These are phyloP conservation scores for Melanostoma scalare DNA, from an alignment of 2,888 invertebrate genomes.

Conservation along the genomic window DNA sequence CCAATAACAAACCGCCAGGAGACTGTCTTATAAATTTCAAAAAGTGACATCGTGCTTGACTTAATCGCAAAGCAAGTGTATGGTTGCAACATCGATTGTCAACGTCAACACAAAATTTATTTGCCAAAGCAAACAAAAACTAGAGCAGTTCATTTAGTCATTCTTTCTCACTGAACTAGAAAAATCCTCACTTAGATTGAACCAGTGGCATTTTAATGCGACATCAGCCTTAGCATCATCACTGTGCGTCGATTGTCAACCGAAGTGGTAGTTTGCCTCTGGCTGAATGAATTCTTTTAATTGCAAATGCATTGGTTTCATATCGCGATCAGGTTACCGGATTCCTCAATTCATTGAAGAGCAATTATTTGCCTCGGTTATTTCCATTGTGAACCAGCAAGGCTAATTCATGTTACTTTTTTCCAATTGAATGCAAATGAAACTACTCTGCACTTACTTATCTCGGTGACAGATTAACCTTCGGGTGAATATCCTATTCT, in stretches of 20 bases:
- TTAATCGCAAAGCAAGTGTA: no score
- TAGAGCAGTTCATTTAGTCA: slow-evolving; percentile 38
- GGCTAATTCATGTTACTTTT: slow-evolving; percentile 44
- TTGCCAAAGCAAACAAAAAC: slow-evolving; percentile 3
- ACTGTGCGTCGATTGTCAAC: neutral
- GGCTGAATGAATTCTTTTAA: neutral
- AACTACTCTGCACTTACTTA: slow-evolving; percentile 33
- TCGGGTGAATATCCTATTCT: slow-evolving; percentile 54
- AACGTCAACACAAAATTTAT: slow-evolving; percentile 41
- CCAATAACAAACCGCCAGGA: no score
- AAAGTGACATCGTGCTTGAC: no score
- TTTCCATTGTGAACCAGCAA: slow-evolving; percentile 48
- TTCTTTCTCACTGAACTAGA: slow-evolving; percentile 40
- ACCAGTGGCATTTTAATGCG: slow-evolving; percentile 63
- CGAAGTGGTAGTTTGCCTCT: slow-evolving; percentile 19
- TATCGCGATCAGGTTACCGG: slow-evolving; percentile 5
- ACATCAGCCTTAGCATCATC: slow-evolving; percentile 40
- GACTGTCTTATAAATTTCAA: no score
- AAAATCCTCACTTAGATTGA: slow-evolving; percentile 38
- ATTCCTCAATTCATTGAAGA: slow-evolving; percentile 28
- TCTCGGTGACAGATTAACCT: slow-evolving; percentile 31
- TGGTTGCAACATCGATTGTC: slow-evolving; percentile 36
- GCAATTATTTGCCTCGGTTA: slow-evolving; percentile 52
- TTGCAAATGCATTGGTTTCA: slow-evolving; percentile 28
- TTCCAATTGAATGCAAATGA: slow-evolving; percentile 38